Evolutionary conservation across 2,113 vertebrate species (phyloP).

Genomic region (Thamnophis sirtalis): DNA sequence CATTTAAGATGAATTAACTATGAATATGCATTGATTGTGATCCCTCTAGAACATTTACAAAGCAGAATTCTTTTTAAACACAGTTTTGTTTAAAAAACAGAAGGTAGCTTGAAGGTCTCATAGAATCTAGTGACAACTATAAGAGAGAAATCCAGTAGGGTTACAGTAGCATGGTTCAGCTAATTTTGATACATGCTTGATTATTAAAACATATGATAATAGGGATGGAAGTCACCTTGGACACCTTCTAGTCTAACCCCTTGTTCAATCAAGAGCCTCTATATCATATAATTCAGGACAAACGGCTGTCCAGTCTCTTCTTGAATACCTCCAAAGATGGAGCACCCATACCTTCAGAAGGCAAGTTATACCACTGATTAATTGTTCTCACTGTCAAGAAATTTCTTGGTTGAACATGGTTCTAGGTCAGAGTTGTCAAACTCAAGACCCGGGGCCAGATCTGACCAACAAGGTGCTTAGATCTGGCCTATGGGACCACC

Average conservation of each 20-base stretch:
- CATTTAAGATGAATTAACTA: neutral
- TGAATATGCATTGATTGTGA: neutral
- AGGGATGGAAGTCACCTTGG: no score
- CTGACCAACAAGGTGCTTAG: no score
- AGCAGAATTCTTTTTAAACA: neutral
- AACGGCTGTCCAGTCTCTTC: neutral
- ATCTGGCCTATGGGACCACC: no score
- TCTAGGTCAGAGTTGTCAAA: neutral
- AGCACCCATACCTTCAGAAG: neutral
- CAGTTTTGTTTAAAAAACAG: neutral
- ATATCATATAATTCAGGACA: neutral
- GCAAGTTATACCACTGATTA: neutral
- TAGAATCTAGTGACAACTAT: neutral
- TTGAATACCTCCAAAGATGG: neutral
- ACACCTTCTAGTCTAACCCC: neutral
- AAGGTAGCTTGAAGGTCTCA: neutral
- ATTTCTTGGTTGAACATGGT: neutral
- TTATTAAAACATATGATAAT: neutral
- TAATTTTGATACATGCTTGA: neutral
- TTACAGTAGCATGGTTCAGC: neutral
- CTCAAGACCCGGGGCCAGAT: no score
- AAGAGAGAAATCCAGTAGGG: neutral
- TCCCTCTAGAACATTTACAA: neutral
- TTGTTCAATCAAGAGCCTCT: neutral
- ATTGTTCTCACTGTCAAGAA: neutral